phyloP scores from a whole-genome alignment of 2,797 vertebrate genomes.

The Molossus alvarezi region DNA sequence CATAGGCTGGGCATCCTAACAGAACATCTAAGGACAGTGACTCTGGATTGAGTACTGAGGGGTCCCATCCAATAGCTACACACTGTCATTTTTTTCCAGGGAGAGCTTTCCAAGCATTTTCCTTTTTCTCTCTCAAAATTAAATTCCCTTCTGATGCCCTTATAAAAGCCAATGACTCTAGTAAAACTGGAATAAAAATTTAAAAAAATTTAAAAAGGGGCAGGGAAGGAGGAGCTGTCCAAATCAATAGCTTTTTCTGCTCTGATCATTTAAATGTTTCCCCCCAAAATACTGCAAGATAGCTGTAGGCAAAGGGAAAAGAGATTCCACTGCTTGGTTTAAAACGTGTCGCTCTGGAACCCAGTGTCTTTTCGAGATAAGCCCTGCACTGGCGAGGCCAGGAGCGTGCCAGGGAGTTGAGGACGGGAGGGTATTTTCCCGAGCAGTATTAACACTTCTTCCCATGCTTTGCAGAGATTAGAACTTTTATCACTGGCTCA shows the following conservation, averaged over 20 bases:
- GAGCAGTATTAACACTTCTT: slow-evolving; percentile 73
- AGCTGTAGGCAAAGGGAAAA: slow-evolving; percentile 44
- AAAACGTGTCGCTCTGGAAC: slow-evolving; percentile 38
- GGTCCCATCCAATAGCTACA: neutral
- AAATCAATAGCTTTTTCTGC: neutral
- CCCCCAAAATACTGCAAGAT: slow-evolving; percentile 67
- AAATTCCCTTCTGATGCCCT: neutral
- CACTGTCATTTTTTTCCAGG: neutral
- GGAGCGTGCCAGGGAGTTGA: slow-evolving; percentile 76
- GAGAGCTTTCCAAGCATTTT: slow-evolving; percentile 17
- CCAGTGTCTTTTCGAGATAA: slow-evolving; percentile 73
- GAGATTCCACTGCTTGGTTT: slow-evolving; percentile 18
- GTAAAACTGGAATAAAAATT: neutral
- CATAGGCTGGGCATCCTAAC: neutral
- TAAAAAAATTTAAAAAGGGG: neutral
- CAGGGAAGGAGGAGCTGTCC: neutral
- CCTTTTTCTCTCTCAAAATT: slow-evolving; percentile 51
- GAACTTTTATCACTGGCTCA: slow-evolving; percentile 85
- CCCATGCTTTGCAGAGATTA: slow-evolving; percentile 82
- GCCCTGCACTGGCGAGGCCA: neutral
- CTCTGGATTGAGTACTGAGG: fast-evolving
- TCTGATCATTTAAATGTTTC: neutral
- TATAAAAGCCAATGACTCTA: slow-evolving; percentile 7
- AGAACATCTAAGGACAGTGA: neutral
- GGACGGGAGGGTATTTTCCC: slow-evolving; percentile 77